phyloP scores from a whole-genome alignment of 2,113 vertebrate species.

The Megaleporinus macrocephalus region DNA sequence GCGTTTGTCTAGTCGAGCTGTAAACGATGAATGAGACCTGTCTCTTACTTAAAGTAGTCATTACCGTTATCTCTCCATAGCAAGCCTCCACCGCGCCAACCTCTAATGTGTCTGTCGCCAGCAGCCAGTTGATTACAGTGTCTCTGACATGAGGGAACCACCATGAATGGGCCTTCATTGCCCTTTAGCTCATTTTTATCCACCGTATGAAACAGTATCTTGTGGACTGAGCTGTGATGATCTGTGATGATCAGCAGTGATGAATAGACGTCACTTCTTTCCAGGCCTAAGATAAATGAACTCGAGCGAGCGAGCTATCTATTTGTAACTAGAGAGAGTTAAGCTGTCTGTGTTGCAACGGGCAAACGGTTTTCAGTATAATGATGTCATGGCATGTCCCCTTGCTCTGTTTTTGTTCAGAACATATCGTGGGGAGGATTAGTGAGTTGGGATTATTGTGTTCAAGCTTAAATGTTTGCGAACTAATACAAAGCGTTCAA shows the following conservation, averaged over 20 bases:
- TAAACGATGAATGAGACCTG: constrained; percentile 11
- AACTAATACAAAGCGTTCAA: constrained; percentile 4
- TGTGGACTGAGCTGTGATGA: constrained; percentile 28
- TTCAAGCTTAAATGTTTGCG: constrained; percentile 31
- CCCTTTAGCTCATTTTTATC: constrained; percentile 17
- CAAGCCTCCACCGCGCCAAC: constrained; percentile 9
- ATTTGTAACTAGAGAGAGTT: background rate
- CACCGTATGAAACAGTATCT: background rate
- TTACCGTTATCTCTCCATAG: constrained; percentile 27
- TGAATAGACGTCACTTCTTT: constrained; percentile 13
- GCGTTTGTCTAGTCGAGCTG: background rate
- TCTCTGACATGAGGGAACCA: constrained; percentile 7
- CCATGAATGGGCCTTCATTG: constrained; percentile 5
- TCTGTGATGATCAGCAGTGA: constrained; percentile 19
- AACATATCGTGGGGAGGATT: constrained; percentile 16
- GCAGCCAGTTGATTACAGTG: constrained; percentile 13
- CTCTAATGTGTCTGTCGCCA: background rate
- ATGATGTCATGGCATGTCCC: background rate
- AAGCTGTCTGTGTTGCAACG: background rate
- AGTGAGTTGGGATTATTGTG: constrained; percentile 23
- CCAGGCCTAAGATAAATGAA: constrained; percentile 16
- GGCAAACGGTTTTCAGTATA: background rate
- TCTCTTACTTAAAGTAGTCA: background rate
- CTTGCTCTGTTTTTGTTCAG: background rate
- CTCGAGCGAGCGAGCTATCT: background rate